Conservation (phyloP, 2,888 invertebrate species). For the Dynastes hyllus region DNA sequence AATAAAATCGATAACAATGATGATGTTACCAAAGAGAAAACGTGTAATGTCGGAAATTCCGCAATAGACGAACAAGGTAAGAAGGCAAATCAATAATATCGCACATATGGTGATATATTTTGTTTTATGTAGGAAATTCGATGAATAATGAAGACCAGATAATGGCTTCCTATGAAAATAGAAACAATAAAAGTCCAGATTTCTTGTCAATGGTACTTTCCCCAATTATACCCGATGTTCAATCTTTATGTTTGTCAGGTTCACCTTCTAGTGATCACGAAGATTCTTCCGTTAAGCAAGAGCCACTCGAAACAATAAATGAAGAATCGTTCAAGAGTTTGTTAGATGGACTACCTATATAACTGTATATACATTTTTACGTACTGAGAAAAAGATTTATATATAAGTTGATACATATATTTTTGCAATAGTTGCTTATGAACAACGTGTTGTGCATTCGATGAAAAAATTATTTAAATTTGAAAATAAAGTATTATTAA, state of each 20-base stretch:
- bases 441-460: no score
- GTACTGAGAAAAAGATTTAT: no score
- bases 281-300: conserved; percentile 52
- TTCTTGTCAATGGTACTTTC: conserved; percentile 71
- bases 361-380: conserved; percentile 31
- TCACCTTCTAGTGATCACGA: conserved; percentile 33
- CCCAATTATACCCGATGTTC: conserved; percentile 73
- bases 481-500: no score
- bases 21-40: conserved; percentile 57
- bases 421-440: no score
- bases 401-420: no score
- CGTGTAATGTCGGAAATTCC: no score
- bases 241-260: conserved; percentile 76
- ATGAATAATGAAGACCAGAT: neutral
- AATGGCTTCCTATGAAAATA: neutral
- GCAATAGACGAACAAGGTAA: neutral
- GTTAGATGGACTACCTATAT: conserved; percentile 63
- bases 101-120: neutral
- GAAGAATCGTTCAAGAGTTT: conserved; percentile 73
- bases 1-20: conserved; percentile 37
- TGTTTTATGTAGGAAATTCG: conserved; percentile 5
- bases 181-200: conserved; percentile 61
- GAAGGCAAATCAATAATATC: neutral
- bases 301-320: conserved; percentile 70
- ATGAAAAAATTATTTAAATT: no score